Conservation (phyloP, 2,113 vertebrate species). For the zebrafish (Danio rerio) region DNA sequence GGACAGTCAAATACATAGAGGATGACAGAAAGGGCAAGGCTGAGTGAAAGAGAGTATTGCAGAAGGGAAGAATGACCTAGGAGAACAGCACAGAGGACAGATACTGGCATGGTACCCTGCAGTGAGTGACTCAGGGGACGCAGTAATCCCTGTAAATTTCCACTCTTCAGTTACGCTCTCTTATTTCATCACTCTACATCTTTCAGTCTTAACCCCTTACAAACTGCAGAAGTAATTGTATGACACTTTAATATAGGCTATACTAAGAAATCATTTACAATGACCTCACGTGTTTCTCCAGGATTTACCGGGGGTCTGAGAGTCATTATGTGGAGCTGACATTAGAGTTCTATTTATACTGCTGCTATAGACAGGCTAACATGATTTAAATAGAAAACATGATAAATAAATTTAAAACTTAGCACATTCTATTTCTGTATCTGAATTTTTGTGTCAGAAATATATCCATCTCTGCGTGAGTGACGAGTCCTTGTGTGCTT, state of each 20-base stretch:
- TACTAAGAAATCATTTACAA: not conserved
- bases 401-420: too few species aligned
- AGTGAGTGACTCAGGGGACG: conserved; percentile 43
- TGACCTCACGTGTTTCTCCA: not conserved
- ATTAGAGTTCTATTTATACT: too few species aligned
- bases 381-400: too few species aligned
- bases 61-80: conserved; percentile 13
- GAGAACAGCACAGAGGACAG: conserved; percentile 23
- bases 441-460: too few species aligned
- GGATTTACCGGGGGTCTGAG: too few species aligned
- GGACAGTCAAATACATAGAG: not conserved
- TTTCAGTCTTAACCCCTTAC: not conserved
- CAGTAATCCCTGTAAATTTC: conserved; percentile 35
- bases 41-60: conserved; percentile 1
- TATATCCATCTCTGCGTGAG: too few species aligned
- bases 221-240: too few species aligned
- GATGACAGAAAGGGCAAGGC: not conserved
- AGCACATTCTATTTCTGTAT: too few species aligned
- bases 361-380: too few species aligned
- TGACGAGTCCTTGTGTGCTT: too few species aligned
- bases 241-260: not conserved
- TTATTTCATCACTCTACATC: not conserved
- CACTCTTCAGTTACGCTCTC: not conserved
- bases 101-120: conserved; percentile 15
- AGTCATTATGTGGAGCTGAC: too few species aligned